Percentiles rank a stretch among this genome's conserved stretches.
Evolutionary conservation across 1,140 invertebrate genomes (phyloP).

Genomic region (Drosophila melanica): DNA sequence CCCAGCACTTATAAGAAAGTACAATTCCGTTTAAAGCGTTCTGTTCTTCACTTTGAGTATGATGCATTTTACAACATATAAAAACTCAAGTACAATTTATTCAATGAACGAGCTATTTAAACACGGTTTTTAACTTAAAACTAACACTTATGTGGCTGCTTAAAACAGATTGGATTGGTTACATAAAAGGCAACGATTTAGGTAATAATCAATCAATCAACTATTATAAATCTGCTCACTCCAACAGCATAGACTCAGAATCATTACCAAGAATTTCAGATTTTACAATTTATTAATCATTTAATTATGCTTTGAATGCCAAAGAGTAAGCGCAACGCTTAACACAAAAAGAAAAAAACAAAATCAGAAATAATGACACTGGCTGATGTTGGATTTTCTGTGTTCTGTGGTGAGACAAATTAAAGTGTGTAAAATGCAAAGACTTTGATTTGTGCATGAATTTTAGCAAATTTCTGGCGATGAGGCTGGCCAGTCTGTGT

Average conservation of each 20-base stretch:
- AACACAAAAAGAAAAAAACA: slow-evolving; percentile 3
- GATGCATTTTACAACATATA: background rate
- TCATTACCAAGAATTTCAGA: slow-evolving; percentile 12
- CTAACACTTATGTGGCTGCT: slow-evolving; percentile 1
- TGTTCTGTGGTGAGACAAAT: slow-evolving; percentile 14
- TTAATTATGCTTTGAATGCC: slow-evolving; percentile 6
- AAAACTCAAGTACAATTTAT: background rate
- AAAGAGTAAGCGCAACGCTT: background rate
- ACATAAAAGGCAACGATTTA: slow-evolving; percentile 12
- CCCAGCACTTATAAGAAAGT: background rate
- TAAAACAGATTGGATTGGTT: slow-evolving; percentile 14
- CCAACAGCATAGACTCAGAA: background rate
- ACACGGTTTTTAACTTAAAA: background rate
- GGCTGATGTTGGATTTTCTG: slow-evolving; percentile 5
- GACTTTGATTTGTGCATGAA: slow-evolving; percentile 28
- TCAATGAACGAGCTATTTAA: background rate
- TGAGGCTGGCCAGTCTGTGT: slow-evolving; percentile 1
- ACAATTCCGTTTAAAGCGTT: background rate
- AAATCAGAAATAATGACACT: slow-evolving; percentile 4
- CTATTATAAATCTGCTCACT: background rate
- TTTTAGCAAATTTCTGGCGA: background rate
- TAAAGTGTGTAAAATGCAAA: slow-evolving; percentile 34
- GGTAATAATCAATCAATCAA: slow-evolving; percentile 1
- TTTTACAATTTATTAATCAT: slow-evolving; percentile 20
- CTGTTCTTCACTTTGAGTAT: background rate